Conservation (phyloP, 1,140 invertebrate genomes). For the Zaprionus camerounensis region DNA sequence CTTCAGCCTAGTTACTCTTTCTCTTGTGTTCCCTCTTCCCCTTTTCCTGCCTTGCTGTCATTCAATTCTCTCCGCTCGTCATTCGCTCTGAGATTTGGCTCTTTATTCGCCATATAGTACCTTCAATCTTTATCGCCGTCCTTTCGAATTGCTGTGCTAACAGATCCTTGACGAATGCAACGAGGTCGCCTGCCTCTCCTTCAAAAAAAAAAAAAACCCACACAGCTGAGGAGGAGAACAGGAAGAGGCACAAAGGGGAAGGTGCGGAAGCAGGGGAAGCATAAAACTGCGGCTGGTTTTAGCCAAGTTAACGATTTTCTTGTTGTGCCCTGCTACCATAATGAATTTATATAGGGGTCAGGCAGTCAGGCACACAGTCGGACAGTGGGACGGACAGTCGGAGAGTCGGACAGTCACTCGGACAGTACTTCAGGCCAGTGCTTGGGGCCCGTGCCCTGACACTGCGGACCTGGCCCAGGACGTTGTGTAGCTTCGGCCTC, state of each 20-base stretch:
- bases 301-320: slow-evolving; percentile 73
- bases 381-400: not conserved
- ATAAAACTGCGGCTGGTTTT: slow-evolving; percentile 55
- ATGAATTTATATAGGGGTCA: slow-evolving; percentile 57
- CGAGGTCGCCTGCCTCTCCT: slow-evolving; percentile 46
- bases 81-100: not conserved
- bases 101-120: slow-evolving; percentile 14
- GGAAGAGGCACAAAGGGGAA: not conserved
- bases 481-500: slow-evolving; percentile 31
- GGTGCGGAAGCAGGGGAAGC: slow-evolving; percentile 10
- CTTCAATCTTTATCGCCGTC: slow-evolving; percentile 42
- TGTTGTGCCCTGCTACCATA: slow-evolving; percentile 48
- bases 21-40: too few species aligned
- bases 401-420: not conserved
- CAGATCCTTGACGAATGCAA: slow-evolving; percentile 71
- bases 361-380: slow-evolving; percentile 2
- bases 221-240: not conserved
- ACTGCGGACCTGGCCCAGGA: slow-evolving; percentile 6
- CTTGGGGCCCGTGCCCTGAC: not conserved
- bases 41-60: not conserved
- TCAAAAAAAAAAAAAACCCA: slow-evolving; percentile 10
- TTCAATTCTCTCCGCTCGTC: not conserved
- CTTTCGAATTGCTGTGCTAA: slow-evolving; percentile 45
- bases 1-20: too few species aligned
- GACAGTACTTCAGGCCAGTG: slow-evolving; percentile 13